Conservation (phyloP, 2,113 vertebrate genomes). For the Xenopus tropicalis region UCB_Xtro_10.0 CM004448.2:35395501-35396000, state of each 20-base stretch:
- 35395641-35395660: not conserved
- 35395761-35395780: conserved; percentile 2
- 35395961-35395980: conserved; percentile 35
- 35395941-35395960: conserved; percentile 46
- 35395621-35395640: not conserved
- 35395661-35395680: not conserved
- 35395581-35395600: not conserved
- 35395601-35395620: not conserved
- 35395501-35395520: no score
- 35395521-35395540: no score
- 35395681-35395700: conserved; percentile 10
- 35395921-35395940: conserved; percentile 43
- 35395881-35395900: conserved; percentile 46
- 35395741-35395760: conserved; percentile 21
- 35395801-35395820: conserved; percentile 3
- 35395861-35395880: conserved; percentile 44
- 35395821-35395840: conserved; percentile 20
- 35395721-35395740: not conserved
- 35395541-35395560: no score
- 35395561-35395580: not conserved
- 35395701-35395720: not conserved
- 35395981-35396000: conserved; percentile 38
- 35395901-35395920: conserved; percentile 45
- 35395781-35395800: conserved; percentile 6
- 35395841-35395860: conserved; percentile 30